Base-by-base conservation (phyloP, 2,113 vertebrate genomes). In the Acrocephalus arundinaceus region DNA sequence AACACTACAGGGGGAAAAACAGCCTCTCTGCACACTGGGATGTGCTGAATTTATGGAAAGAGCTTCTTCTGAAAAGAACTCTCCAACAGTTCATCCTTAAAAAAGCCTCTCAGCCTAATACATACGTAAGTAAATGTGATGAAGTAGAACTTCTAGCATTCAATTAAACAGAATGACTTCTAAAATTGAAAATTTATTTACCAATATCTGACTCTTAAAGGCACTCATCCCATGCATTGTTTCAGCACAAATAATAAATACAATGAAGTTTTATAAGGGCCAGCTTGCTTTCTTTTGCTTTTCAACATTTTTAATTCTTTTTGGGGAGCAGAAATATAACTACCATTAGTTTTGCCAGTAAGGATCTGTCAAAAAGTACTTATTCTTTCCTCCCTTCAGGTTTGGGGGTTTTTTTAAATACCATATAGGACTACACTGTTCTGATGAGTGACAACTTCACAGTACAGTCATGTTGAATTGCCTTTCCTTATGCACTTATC, bases 261-360 rank as follows among this genome's bases (percentile, higher is more conserved):
- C 3, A 21, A 4, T 0, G 1, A 27, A 54, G 62, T 67, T 35
- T 85, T 62, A 25, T 41, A 63, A 55, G 11, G 33, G 55, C 65
- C 55, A 87, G 70, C 4, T 65, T 75, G 66, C 70, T 87, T 84
- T 51, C 72, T 84, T 90, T 92, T 95, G 93, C 74, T 96, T 94
- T 95, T 71, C 70, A 61, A 41, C 6, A 81, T 49, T 24, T 46
- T 5, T 31, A 66, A 55, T 65, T 37, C 3, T 91, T 81, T 71
- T 22, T 0, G 20, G 10, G 14, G 11, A 65, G 63, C 37, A 79
- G 37, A 83, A 90, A 59, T 27, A 49, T 6, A 31, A 31, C 14
- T 52, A 19, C 49, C 48, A 48, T 33, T 55, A 78, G 35, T 78
- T 89, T 43, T 65, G 13, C 9, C 49, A 85, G 12, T 33, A 87